These are phyloP conservation scores for Mus minutoides DNA, from an alignment of 2,797 vertebrate species.

Conservation along the genomic window DNA sequence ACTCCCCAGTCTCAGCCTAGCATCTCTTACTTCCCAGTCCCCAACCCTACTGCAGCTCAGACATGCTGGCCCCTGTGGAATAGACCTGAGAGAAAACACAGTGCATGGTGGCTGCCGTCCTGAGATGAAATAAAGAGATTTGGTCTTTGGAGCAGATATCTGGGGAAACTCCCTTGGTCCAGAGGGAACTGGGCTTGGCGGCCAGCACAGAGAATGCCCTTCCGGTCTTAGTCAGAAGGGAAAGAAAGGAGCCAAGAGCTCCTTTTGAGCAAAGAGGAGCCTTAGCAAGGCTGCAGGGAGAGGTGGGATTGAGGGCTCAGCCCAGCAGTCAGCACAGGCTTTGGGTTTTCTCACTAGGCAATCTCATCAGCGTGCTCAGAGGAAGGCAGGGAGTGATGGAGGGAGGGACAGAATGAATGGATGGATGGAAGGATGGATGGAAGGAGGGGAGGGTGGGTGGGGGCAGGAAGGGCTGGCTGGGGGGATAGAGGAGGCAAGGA, in stretches of 20 bases:
- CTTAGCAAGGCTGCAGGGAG: neutral
- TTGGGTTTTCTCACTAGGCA: too few species aligned
- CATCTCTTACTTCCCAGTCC: too few species aligned
- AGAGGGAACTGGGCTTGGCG: neutral
- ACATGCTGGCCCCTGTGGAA: neutral
- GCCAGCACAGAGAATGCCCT: neutral
- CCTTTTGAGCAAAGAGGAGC: neutral
- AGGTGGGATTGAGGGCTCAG: rapidly evolving
- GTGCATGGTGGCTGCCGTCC: neutral
- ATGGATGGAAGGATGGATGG: neutral
- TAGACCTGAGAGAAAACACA: neutral
- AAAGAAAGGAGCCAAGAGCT: slow-evolving; percentile 38
- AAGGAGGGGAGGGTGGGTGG: neutral
- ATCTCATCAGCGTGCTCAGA: neutral
- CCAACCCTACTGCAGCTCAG: rapidly evolving
- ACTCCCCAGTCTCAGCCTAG: neutral
- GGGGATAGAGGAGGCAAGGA: neutral
- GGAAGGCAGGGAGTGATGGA: neutral
- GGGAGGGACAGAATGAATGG: neutral
- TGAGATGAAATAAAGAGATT: slow-evolving; percentile 11
- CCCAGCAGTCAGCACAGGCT: neutral
- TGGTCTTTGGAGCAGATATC: neutral
- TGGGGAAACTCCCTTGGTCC: neutral
- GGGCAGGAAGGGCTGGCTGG: neutral
- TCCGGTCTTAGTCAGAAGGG: slow-evolving; percentile 62